Conservation (phyloP, 2,113 vertebrate genomes). For the Aplodontia rufa region DNA sequence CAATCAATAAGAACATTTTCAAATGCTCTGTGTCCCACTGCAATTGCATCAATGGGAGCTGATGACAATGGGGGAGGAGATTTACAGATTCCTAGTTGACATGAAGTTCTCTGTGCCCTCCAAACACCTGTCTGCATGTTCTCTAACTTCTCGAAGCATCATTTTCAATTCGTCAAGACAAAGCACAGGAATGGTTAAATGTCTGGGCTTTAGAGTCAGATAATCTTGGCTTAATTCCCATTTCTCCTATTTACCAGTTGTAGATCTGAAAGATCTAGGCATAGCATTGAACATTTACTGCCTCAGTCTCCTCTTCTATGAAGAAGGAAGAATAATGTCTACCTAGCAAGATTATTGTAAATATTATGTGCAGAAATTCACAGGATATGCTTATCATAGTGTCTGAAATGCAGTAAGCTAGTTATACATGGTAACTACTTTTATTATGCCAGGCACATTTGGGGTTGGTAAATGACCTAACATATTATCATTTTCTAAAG, state of each 20-base stretch:
- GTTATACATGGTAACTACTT: not conserved
- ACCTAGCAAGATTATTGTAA: not conserved
- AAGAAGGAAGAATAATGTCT: not conserved
- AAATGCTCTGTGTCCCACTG: slow-evolving; percentile 62
- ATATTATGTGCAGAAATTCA: not conserved
- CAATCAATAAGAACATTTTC: slow-evolving; percentile 84
- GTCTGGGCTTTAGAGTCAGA: not conserved
- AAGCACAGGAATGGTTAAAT: not conserved
- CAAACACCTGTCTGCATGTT: not conserved
- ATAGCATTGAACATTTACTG: not conserved
- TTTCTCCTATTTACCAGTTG: not conserved
- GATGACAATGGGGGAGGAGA: not conserved
- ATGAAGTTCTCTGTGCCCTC: slow-evolving; percentile 42
- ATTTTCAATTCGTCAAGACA: not conserved
- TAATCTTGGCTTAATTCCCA: not conserved
- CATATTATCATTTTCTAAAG: not conserved
- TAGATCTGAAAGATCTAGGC: not conserved
- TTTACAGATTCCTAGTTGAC: not conserved
- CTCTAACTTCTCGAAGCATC: not conserved
- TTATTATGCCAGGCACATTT: not conserved
- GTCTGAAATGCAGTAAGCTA: not conserved
- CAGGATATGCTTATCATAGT: not conserved
- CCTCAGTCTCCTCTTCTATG: not conserved
- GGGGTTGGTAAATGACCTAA: not conserved
- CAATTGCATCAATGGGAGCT: not conserved